Evolutionary conservation across 2,888 invertebrate genomes (phyloP).

Genomic region (Meiosimyza platycephala): DNA sequence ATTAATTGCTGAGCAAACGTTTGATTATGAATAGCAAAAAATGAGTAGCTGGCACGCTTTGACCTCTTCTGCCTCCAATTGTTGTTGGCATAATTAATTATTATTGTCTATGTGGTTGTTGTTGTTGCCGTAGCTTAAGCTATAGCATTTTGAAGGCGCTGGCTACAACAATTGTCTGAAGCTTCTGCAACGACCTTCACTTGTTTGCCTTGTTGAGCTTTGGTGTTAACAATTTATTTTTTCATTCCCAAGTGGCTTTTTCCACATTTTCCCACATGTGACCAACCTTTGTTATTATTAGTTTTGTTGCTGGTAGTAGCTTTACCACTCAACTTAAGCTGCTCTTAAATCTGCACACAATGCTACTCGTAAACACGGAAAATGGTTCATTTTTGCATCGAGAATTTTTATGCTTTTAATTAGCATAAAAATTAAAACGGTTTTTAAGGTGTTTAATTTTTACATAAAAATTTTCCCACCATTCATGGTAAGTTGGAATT

Average conservation of each 20-base stretch:
- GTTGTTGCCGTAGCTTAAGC: no score
- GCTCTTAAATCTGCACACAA: no score
- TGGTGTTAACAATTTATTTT: not conserved
- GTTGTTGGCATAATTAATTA: no score
- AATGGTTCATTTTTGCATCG: not conserved
- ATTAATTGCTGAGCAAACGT: conserved; percentile 4
- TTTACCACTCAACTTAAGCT: not conserved
- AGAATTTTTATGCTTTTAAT: conserved; percentile 1
- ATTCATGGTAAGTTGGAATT: not conserved
- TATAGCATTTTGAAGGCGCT: no score
- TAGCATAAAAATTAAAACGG: conserved; percentile 13
- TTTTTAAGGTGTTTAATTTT: conserved; percentile 4
- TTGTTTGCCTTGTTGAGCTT: conserved; percentile 5
- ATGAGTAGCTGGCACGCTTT: not conserved
- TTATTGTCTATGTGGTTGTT: no score
- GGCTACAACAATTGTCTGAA: not conserved
- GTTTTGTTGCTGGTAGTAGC: not conserved
- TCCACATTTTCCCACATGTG: no score
- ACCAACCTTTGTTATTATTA: not conserved
- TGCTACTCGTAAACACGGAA: not conserved
- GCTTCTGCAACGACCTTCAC: conserved; percentile 9
- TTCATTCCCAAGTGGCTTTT: not conserved
- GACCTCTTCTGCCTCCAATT: not conserved
- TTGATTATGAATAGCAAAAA: not conserved
- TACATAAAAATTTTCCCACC: not conserved